phyloP scores from a whole-genome alignment of 2,888 invertebrate species.

The Dynastes tityus region DNA sequence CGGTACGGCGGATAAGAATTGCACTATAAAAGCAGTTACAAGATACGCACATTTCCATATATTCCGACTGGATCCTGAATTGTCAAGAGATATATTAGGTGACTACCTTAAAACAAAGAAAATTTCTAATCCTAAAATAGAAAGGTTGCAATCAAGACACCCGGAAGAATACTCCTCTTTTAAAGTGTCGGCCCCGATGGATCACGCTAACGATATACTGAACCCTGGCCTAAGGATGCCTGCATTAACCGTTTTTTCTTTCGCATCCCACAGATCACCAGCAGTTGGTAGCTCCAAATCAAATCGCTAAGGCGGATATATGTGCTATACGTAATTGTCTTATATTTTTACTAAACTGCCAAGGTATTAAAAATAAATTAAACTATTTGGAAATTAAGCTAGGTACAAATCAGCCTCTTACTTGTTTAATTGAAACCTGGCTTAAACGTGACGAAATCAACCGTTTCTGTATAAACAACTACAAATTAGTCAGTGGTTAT shows the following conservation, averaged over 20 bases:
- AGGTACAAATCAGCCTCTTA: not conserved
- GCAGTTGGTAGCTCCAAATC: not conserved
- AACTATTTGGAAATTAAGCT: not conserved
- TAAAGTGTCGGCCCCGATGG: not conserved
- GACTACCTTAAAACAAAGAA: not conserved
- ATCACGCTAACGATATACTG: not conserved
- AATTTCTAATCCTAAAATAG: not conserved
- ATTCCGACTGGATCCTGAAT: not conserved
- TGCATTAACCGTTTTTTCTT: not conserved
- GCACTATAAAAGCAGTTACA: not conserved
- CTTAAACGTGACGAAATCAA: not conserved
- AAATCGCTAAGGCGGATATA: not conserved
- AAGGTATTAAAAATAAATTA: not conserved
- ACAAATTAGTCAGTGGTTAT: too few species aligned
- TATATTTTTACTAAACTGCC: not conserved
- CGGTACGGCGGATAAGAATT: not conserved
- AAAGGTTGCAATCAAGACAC: not conserved
- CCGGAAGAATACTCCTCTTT: not conserved
- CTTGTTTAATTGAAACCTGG: not conserved
- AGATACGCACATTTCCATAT: too few species aligned
- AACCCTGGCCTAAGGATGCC: not conserved
- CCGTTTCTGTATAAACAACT: too few species aligned
- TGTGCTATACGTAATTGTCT: not conserved
- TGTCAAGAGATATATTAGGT: not conserved
- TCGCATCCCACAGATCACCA: not conserved